These are phyloP conservation scores for Coelopa frigida DNA, from an alignment of 1,140 invertebrate species.

Conservation along the genomic window DNA sequence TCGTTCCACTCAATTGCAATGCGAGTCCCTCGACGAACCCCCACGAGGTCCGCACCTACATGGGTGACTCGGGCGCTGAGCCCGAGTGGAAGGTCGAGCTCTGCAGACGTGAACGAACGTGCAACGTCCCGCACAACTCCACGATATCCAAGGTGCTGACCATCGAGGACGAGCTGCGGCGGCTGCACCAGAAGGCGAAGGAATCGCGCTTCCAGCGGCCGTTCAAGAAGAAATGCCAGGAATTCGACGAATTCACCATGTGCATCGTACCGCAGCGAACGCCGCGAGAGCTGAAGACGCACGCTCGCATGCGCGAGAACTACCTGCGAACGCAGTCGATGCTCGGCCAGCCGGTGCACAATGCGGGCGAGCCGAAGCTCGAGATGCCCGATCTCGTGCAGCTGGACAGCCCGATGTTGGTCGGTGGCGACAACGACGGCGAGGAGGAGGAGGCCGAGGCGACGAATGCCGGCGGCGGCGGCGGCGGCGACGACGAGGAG, in stretches of 20 bases:
- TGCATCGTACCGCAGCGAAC: conserved; percentile 31
- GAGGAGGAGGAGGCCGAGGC: conserved; percentile 16
- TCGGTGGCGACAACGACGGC: too few relatives aligned
- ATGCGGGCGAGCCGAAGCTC: conserved; percentile 14
- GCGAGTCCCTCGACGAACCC: conserved; percentile 34
- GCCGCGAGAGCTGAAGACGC: conserved; percentile 21
- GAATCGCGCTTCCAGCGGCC: conserved; percentile 27
- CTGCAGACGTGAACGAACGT: conserved; percentile 23
- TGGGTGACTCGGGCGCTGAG: conserved; percentile 22
- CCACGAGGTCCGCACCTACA: conserved; percentile 35
- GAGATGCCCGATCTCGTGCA: conserved; percentile 24
- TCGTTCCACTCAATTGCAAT: conserved; percentile 33
- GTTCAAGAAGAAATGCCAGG: conserved; percentile 21
- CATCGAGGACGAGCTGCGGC: conserved; percentile 35
- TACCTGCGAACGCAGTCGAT: conserved; percentile 18
- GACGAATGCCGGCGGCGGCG: too few relatives aligned
- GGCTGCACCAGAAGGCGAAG: conserved; percentile 28
- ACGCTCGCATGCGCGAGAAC: conserved; percentile 31
- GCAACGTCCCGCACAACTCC: conserved; percentile 23
- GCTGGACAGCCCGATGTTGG: conserved; percentile 26
- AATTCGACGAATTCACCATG: conserved; percentile 26
- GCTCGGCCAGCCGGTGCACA: conserved; percentile 25
- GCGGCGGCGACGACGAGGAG: not conserved
- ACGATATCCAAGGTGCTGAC: conserved; percentile 32
- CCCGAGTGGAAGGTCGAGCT: conserved; percentile 30